These are phyloP conservation scores for Phyllopteryx taeniolatus DNA, from an alignment of 2,113 vertebrate genomes.

Conservation along the genomic window DNA sequence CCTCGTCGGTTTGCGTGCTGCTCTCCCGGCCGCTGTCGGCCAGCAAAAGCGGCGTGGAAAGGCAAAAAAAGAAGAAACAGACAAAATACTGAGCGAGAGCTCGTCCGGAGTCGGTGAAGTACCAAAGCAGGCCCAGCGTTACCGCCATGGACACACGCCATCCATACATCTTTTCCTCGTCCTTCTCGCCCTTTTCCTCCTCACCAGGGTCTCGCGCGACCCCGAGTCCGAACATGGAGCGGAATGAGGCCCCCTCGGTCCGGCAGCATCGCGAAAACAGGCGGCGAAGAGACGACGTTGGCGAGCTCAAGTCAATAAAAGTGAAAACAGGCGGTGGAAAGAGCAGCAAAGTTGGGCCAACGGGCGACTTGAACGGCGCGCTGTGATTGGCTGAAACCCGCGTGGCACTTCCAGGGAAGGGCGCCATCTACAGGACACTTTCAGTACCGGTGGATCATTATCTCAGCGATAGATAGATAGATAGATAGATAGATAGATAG, in stretches of 20 bases:
- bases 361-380: not conserved
- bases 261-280: not conserved
- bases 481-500: constrained; percentile 1
- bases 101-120: constrained; percentile 52
- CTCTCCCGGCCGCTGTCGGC: constrained; percentile 30
- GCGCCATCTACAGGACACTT: constrained; percentile 45
- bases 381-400: constrained; percentile 57
- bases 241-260: not conserved
- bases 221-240: not conserved
- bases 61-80: constrained; percentile 38
- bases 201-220: not conserved
- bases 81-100: constrained; percentile 35
- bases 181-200: not conserved
- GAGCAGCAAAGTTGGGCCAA: constrained; percentile 19
- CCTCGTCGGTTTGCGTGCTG: constrained; percentile 65
- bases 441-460: not conserved
- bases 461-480: not conserved
- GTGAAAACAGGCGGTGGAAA: not conserved
- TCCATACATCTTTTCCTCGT: constrained; percentile 45
- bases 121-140: constrained; percentile 56
- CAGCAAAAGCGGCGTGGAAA: constrained; percentile 18
- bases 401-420: constrained; percentile 11
- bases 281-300: not conserved
- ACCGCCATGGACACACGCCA: constrained; percentile 53
- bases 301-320: not conserved